Base-by-base conservation (phyloP, 2,888 invertebrate genomes). In the Andrena bucephala region DNA sequence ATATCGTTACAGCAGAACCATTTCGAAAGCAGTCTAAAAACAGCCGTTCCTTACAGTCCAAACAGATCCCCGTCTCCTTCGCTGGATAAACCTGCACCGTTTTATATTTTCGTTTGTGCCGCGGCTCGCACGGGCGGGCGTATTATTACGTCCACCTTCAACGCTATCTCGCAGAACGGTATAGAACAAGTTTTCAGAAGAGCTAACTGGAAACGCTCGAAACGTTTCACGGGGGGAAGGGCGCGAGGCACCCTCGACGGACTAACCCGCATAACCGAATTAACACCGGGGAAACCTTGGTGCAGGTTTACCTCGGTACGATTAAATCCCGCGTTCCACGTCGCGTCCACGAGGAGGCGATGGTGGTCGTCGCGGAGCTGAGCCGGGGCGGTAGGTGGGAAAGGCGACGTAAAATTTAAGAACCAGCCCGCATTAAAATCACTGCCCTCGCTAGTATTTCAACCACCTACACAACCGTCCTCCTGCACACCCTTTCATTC, bases 401-500 rank as follows among this genome's bases (percentile, higher is more conserved):
- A 81, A 72, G 73, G 69, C 77, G 84, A 87, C 88, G 88, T 90
- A 87, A 91, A 92, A 92, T 92, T 91, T 91, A 90, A 89, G 91
- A 91, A 90, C 88, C 89, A 42, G 75, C 87, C 88, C 89, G 90
- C 90, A 91, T 92, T 91, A 92, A 93, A 93, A 93, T 93, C 92
- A 92, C 91, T 91, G 91, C 91, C 86, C 76, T 77, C 70, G 77
- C 83, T 80, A 87, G 89, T 88, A 90, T 91, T 91, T 89, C 88
- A 82, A 83, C 83, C 84, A 73, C 74, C 85, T 80, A 80, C 84
- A 27, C 59, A 42, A 6, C 33, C 48, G 29, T 20, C 3, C 33
- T 60, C 42, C 54, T 36, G 33, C 48, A 54, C 62, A 52, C 59
- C 29, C 48, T 50, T 77, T 74, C 27, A 1, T 24, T 57, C 54